Base-by-base conservation (phyloP, 1,140 invertebrate species). In the Euglossa dilemma region DNA sequence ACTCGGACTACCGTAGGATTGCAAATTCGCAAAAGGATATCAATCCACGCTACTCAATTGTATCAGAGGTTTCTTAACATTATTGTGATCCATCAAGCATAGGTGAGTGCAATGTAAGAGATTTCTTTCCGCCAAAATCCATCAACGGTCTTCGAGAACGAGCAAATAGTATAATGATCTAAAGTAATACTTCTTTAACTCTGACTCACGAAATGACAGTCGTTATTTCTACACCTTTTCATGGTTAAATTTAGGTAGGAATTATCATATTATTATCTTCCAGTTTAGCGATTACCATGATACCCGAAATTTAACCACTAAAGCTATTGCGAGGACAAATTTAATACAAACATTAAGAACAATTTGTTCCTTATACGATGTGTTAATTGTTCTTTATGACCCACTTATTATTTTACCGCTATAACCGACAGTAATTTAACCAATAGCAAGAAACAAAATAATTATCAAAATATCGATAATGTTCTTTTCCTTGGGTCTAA, bases 1-100 rank as follows among this genome's bases (percentile, higher is more conserved):
- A 28, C 50, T n/a, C 57, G 50, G 28, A 45, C 52, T 45, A 59
- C 45, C 56, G 61, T 52, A 50, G n/a, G 20, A 80, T 84, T 81
- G 69, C 69, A 84, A 84, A 84, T 84, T 84, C 69, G 80, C 74
- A 84, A 64, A 74, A 20, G 67, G 57, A n/a, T n/a, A n/a, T n/a
- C 69, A 20, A 43, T 59, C 70, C 20, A 23, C 6, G 61, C 69
- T 69, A 66, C 67, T 77, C 50, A 70, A 84, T 54, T 23, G 28
- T 67, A 84, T 84, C 57, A 45, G 56, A 73, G 47, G 59, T 84
- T 84, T 75, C 57, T 78, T 83, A 70, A 83, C 75, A 56, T 50
- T 52, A 71, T 76, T 66, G 50, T 43, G 74, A 28, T 28, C 56
- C 71, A 25, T 2, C 43, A 74, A 59, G 43, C 47, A 16, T 28